phyloP scores from a whole-genome alignment of 2,113 vertebrate species.

The Holacanthus passer region DNA sequence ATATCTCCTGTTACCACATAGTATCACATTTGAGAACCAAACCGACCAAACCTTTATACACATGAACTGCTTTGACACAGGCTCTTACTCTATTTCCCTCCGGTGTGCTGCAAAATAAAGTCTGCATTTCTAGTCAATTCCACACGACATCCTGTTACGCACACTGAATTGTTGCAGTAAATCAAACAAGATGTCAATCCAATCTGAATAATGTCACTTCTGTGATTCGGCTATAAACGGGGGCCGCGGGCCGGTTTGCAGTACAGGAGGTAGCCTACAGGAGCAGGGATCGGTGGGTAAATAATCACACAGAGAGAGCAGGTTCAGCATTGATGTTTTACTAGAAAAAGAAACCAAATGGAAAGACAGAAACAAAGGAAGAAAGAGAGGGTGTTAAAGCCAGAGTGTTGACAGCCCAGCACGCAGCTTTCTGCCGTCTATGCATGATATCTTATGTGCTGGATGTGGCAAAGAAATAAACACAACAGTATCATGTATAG shows the following conservation, averaged over 20 bases:
- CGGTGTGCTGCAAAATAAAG: neutral
- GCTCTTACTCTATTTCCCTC: no score
- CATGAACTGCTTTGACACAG: neutral
- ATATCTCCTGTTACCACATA: neutral
- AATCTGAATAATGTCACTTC: neutral
- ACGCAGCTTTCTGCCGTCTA: slow-evolving; percentile 45
- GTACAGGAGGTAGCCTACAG: neutral
- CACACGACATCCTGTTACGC: no score
- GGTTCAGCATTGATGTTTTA: slow-evolving; percentile 79
- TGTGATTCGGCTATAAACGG: neutral
- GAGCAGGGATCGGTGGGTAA: slow-evolving; percentile 4
- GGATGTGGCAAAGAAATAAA: slow-evolving; percentile 46
- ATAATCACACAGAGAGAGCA: slow-evolving; percentile 67
- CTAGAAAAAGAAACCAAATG: slow-evolving; percentile 80
- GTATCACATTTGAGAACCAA: no score
- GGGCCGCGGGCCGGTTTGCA: neutral
- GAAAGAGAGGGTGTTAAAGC: slow-evolving; percentile 65
- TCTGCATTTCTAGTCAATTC: neutral
- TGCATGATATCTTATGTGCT: slow-evolving; percentile 47
- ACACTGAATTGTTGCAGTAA: slow-evolving; percentile 7
- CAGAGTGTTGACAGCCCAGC: slow-evolving; percentile 59
- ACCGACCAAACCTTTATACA: no score
- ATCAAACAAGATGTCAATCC: neutral
- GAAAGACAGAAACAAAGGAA: slow-evolving; percentile 68
- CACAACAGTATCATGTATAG: slow-evolving; percentile 34